Percentiles rank a stretch among this genome's conserved stretches.
Conservation (phyloP, 1,140 invertebrate genomes). For the Musca domestica region DNA sequence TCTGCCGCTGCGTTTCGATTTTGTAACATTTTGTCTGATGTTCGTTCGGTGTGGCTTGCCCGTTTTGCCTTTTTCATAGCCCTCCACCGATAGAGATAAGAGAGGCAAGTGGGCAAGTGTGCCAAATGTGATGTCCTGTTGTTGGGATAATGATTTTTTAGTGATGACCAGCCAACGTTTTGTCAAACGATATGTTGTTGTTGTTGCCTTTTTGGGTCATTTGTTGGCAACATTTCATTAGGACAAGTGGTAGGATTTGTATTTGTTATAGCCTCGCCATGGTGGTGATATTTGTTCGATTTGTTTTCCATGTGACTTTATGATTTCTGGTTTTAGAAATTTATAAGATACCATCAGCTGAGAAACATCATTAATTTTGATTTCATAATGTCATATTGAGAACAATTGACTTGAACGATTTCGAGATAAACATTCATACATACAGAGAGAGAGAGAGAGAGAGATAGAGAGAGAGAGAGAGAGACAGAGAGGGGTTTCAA, state of each 20-base stretch:
- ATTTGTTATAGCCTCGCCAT: no score
- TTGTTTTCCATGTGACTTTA: neutral
- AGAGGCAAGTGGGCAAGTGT: neutral
- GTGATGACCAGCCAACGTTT: slow-evolving; percentile 15
- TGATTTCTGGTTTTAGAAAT: neutral
- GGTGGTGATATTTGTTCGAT: no score
- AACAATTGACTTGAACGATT: neutral
- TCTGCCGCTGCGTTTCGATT: neutral
- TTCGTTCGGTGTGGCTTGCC: no score
- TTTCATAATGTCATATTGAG: slow-evolving; percentile 13
- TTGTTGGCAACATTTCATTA: no score
- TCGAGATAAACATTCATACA: no score
- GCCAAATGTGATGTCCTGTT: slow-evolving; percentile 20
- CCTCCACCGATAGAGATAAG: no score
- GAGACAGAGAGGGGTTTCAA: no score
- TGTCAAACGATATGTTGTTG: slow-evolving; percentile 1
- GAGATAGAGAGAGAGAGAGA: no score
- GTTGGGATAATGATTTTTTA: slow-evolving; percentile 17
- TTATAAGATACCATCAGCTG: neutral
- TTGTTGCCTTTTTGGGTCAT: no score
- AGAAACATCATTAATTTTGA: neutral
- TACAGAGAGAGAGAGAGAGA: no score
- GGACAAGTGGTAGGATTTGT: no score
- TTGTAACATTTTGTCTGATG: slow-evolving; percentile 4
- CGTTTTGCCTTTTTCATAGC: no score